Conservation (phyloP, 1,140 invertebrate genomes). For the Trichomalopsis sarcophagae region DNA sequence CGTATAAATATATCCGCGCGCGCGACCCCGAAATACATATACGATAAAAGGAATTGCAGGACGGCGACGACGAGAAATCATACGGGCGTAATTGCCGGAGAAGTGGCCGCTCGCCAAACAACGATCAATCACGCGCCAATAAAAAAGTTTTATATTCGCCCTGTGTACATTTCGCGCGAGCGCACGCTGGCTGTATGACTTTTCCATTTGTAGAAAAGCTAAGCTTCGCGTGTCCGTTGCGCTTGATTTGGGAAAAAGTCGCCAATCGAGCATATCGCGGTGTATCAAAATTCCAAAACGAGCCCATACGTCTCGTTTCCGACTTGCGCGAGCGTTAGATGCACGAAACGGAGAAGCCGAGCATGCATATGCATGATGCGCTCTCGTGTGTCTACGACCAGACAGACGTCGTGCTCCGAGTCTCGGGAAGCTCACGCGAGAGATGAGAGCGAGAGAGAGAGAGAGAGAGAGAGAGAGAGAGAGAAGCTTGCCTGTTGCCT, state of each 20-base stretch:
- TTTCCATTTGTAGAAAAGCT: not conserved
- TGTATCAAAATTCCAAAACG: too few species aligned
- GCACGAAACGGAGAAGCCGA: not conserved
- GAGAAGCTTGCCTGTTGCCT: not conserved
- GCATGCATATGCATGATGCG: not conserved
- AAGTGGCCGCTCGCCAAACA: not conserved
- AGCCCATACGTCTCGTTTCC: too few species aligned
- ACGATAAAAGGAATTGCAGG: conserved; percentile 4
- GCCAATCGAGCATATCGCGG: too few species aligned
- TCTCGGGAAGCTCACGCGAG: conserved; percentile 6
- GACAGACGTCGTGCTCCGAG: not conserved
- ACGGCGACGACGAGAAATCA: not conserved
- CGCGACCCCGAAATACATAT: not conserved
- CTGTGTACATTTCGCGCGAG: not conserved
- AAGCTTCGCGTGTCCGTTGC: too few species aligned
- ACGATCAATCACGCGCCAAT: not conserved
- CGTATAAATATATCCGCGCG: not conserved
- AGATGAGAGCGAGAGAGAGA: not conserved
- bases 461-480: too few species aligned
- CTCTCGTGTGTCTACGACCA: not conserved
- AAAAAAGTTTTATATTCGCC: conserved; percentile 6
- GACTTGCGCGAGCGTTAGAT: too few species aligned
- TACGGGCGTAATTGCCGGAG: not conserved
- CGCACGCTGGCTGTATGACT: not conserved
- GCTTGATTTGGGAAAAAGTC: too few species aligned